Evolutionary conservation across 2,113 vertebrate genomes (phyloP), one percentile per base, ranked within the genome.

Genomic region (Atractosteus spatula): DNA sequence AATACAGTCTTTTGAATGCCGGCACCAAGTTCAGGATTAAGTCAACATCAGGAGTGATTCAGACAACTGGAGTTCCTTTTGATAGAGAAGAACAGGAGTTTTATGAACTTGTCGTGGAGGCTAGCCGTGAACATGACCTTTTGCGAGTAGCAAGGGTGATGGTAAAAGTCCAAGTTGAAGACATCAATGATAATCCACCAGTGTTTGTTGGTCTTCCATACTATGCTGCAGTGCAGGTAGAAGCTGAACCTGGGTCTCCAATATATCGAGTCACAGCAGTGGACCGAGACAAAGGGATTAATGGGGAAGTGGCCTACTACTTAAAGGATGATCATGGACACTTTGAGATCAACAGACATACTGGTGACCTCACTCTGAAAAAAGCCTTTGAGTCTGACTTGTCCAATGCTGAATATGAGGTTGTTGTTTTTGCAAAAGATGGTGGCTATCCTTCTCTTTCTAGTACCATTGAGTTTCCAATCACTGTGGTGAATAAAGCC

Each of bases 401-500:
- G 74, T 97, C 96, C 17, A 98, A 96, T 78, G 91, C 95, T 76
- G 96, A 99, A 74, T 98, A 98, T 74, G 84, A 94, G 69, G 89
- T 98, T 77, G 85, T 94, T 29, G 75, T 98, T 77, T 89, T 94
- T 55, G 96, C 96, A 69, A 95, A 86, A 85, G 97, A 99, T 73
- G 91, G 94, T 3, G 97, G 97, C 16, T 87, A 89, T 74, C 95
- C 95, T 7, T 88, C 96, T 0, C 79, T 98, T 16, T 96, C 94
- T 41, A 91, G 95, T 0, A 93, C 64, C 0, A 86, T 94, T 69
- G 95, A 96, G 71, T 95, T 99, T 73, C 93, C 96, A 4, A 95
- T 99, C 72, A 97, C 96, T 17, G 95, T 99, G 4, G 97, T 98
- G 76, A 99, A 99, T 88, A 96, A 96, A 89, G 97, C 97, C 0